A percentile compares a stretch with the other conserved stretches of the same genome.
phyloP scores from a whole-genome alignment of 2,113 vertebrate species.

The Meriones unguiculatus region DNA sequence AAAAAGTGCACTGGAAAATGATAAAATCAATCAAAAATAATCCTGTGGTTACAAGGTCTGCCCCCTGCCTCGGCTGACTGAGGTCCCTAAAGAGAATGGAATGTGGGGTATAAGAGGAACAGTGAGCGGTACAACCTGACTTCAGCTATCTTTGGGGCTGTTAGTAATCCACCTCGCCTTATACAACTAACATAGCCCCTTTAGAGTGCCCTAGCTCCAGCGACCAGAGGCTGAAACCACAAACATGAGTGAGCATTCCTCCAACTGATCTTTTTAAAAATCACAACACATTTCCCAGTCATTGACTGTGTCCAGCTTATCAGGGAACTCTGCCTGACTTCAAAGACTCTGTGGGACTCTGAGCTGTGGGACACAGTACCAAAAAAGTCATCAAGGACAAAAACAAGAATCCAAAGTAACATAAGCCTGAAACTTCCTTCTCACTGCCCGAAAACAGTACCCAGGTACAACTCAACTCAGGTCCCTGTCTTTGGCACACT shows the following conservation, averaged over 20 bases:
- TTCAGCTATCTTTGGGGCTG: not conserved
- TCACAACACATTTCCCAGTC: not conserved
- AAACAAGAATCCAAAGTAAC: not conserved
- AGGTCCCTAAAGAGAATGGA: not conserved
- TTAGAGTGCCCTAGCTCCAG: not conserved
- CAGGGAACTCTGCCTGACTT: not conserved
- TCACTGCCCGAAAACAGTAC: not conserved
- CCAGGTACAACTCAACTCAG: not conserved
- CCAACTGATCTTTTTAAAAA: not conserved
- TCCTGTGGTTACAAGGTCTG: not conserved
- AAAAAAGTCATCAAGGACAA: not conserved
- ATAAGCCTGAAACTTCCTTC: not conserved
- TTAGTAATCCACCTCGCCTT: not conserved
- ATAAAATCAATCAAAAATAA: not conserved
- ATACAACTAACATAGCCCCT: not conserved
- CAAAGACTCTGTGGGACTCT: not conserved
- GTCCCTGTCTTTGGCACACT: not conserved
- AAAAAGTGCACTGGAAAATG: not conserved
- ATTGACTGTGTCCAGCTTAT: not conserved
- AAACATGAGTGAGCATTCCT: not conserved
- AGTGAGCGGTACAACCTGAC: no score
- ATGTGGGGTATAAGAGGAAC: not conserved
- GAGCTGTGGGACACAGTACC: not conserved
- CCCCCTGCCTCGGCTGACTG: not conserved
- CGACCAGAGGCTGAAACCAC: not conserved